These are phyloP conservation scores for Terrapene triunguis DNA, from an alignment of 2,113 vertebrate species.

Conservation along the genomic window DNA sequence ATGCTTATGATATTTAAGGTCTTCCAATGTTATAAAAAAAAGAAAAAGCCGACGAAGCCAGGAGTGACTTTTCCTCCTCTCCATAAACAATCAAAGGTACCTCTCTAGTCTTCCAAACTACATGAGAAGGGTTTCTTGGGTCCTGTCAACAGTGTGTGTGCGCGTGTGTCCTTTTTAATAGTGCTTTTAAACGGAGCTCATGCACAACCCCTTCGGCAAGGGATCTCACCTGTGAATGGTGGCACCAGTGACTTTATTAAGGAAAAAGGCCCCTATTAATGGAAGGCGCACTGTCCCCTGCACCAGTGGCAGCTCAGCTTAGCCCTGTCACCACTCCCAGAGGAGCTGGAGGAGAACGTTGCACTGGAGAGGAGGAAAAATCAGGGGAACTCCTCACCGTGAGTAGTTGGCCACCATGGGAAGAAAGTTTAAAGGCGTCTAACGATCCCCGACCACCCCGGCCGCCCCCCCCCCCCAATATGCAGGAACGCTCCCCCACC, in stretches of 20 bases:
- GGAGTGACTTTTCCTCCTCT: not conserved
- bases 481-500: not conserved
- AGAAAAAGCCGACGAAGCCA: not conserved
- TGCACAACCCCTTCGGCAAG: not conserved
- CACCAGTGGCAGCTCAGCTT: not conserved
- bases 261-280: not conserved
- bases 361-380: not conserved
- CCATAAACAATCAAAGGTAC: not conserved
- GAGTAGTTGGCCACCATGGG: not conserved
- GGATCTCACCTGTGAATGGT: not conserved
- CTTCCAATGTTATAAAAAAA: not conserved
- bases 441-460: rapidly evolving
- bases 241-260: not conserved
- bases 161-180: not conserved
- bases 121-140: not conserved
- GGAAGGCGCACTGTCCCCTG: not conserved
- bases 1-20: not conserved
- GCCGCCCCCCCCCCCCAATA: no score
- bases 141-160: not conserved
- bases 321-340: not conserved
- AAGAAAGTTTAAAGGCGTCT: not conserved
- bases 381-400: no score
- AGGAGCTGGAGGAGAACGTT: conserved; percentile 29
- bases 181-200: not conserved
- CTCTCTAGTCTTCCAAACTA: not conserved